These are phyloP conservation scores for Xenotilapia caudafasciata DNA, from an alignment of 2,113 vertebrate species.

Conservation along the genomic window DNA sequence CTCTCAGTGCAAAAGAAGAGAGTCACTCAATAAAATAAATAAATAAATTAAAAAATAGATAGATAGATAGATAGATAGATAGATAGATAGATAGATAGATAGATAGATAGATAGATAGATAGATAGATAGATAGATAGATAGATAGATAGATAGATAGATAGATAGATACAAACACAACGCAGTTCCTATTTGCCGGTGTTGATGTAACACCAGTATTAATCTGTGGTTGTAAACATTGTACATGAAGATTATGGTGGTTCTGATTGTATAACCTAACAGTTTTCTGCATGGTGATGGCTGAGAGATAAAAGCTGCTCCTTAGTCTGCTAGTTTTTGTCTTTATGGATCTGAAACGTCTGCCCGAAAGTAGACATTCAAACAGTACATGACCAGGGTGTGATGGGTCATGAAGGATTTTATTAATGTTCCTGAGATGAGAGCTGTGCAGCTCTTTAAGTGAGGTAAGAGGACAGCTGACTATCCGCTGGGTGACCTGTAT, in stretches of 20 bases:
- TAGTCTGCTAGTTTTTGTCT: neutral
- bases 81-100: too few species aligned
- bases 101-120: neutral
- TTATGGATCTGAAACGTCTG: neutral
- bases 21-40: neutral
- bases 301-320: neutral
- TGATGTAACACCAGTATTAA: neutral
- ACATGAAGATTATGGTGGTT: neutral
- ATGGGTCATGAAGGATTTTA: neutral
- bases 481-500: neutral
- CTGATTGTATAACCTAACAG: neutral
- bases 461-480: neutral
- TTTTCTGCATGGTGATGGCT: neutral
- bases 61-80: too few species aligned
- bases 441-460: neutral
- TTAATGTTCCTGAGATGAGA: neutral
- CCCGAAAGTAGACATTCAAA: neutral
- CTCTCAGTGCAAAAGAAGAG: neutral
- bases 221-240: neutral
- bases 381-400: neutral
- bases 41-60: accelerated
- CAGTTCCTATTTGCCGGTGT: neutral
- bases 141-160: neutral
- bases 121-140: neutral
- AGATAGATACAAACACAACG: neutral